Evolutionary conservation across 92 coral and sea anemone species (phyloP), one percentile per base, ranked within the genome.

Genomic region (Palythoa heliodiscus): DNA sequence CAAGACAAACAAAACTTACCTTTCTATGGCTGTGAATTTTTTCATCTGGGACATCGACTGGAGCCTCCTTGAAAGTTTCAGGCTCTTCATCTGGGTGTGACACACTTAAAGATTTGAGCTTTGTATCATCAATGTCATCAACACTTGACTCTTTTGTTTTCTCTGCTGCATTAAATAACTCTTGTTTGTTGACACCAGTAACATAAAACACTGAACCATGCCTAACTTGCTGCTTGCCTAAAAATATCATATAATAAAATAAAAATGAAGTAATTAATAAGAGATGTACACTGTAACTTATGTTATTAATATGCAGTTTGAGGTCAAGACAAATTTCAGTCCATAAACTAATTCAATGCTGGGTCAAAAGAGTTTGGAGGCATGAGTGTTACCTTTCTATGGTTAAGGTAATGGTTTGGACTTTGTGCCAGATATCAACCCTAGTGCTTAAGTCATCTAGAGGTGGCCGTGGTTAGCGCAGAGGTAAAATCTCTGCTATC

Each of bases 181-280:
- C 98, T 78, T 94, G 93, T 68, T 92, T 94, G 75, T 92, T 92
- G 55, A 94, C 93, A 3, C 98, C 98, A 43, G 98, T 94, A 7
- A 94, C 89, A 60, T 92, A 94, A 78, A 94, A 94, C 71, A 94
- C 92, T 12, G 98, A 90, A 7, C 95, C 95, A 11, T 93, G 92
- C 43, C 74, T 67, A 13, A 80, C 61, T 66, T 80, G 84, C 16
- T 66, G 84, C 84, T 80, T 66, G 22, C 84, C 84, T 80, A 53
- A 22, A 80, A 68, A 20, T 0, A 35, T 11, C 14, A 35, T 13
- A 69, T 13, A 14, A 57, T 16, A 29, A 29, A 69, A 25, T 29
- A 69, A 25, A 5, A 57, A 57, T 57, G 19, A 57, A 57, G 5
- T 14, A 57, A 11, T 5, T 57, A 57, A 57, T 13, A 57, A 1